Evolutionary conservation across 2,797 vertebrate genomes (phyloP).

Genomic region (Phaenicophaeus curvirostris): DNA sequence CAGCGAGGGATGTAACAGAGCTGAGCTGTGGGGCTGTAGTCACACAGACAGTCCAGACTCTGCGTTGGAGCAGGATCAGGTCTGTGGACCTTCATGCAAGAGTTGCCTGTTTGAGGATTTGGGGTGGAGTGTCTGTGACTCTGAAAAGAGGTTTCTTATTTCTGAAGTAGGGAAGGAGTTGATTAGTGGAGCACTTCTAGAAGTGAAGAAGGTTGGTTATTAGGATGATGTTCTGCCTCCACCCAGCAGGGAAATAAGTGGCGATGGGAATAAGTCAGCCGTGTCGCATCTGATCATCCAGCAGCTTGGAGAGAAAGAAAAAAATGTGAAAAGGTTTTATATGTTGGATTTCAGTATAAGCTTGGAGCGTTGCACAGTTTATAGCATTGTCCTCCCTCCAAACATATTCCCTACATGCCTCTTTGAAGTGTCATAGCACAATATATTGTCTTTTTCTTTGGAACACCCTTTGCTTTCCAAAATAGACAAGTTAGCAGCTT

Average conservation of each 20-base stretch:
- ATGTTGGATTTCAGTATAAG: background rate
- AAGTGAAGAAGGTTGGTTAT: background rate
- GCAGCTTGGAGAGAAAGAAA: background rate
- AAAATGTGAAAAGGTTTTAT: background rate
- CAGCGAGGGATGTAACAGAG: fast-evolving
- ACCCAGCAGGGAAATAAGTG: background rate
- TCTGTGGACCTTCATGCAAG: background rate
- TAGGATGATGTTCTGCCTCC: background rate
- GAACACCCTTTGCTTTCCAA: background rate
- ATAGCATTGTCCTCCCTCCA: background rate
- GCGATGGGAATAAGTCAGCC: background rate
- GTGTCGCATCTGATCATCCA: background rate
- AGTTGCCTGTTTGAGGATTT: background rate
- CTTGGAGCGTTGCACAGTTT: background rate
- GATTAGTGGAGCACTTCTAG: background rate
- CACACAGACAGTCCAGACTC: background rate
- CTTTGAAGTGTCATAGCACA: background rate
- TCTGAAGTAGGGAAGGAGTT: background rate
- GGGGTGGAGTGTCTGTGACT: background rate
- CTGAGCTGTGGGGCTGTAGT: fast-evolving
- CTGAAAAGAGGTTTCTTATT: background rate
- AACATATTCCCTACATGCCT: background rate
- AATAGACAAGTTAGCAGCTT: background rate
- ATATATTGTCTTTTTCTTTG: background rate
- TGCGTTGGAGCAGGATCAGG: fast-evolving